phyloP scores from a whole-genome alignment of 2,113 vertebrate genomes.

The Chloropsis hardwickii region DNA sequence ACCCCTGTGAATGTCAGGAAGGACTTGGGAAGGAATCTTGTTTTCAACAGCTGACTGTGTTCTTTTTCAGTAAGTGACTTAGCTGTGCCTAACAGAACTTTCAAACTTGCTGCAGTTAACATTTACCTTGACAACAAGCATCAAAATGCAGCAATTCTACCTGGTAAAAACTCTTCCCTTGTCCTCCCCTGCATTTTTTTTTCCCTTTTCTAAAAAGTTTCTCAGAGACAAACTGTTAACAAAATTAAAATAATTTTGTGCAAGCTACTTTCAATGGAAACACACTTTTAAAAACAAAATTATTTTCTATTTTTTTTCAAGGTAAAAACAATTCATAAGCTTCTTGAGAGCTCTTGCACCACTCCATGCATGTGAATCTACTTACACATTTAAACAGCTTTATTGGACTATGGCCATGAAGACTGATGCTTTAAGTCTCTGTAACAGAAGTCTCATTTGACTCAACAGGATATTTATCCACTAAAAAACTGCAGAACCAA shows the following conservation, averaged over 20 bases:
- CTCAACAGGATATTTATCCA: neutral
- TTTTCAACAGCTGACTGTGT: neutral
- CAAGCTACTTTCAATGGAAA: neutral
- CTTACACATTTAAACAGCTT: neutral
- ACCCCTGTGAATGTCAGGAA: neutral
- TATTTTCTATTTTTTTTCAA: neutral
- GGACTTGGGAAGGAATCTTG: neutral
- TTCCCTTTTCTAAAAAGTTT: neutral
- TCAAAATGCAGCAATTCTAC: neutral
- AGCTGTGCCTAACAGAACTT: neutral
- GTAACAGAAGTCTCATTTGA: neutral
- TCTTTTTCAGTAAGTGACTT: neutral
- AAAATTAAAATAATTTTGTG: neutral
- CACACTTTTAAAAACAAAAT: neutral
- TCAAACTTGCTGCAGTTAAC: neutral
- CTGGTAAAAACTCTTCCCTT: neutral
- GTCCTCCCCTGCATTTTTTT: fast-evolving
- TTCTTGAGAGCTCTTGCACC: neutral
- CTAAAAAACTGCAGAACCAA: neutral
- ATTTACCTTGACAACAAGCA: neutral
- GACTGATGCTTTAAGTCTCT: neutral
- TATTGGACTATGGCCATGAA: neutral
- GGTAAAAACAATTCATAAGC: neutral
- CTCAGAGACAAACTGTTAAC: neutral
- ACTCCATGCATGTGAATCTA: neutral